A percentile compares a stretch with the other conserved stretches of the same genome.
Evolutionary conservation across 2,113 vertebrate genomes (phyloP).

Genomic region (Emydura subglobosa): DNA sequence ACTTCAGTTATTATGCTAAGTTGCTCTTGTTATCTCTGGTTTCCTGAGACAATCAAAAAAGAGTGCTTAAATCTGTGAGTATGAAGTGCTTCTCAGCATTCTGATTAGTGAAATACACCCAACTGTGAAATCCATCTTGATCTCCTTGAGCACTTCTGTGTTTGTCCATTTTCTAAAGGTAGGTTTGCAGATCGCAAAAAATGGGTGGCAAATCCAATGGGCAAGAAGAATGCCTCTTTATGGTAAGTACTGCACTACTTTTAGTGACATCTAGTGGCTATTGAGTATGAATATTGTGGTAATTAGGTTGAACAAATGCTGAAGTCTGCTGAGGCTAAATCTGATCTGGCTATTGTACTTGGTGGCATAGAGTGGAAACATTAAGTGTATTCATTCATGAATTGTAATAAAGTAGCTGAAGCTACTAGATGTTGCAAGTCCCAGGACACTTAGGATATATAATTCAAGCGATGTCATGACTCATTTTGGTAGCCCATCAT

Average conservation of each 20-base stretch:
- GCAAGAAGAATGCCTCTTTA: background rate
- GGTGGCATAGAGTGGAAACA: constrained; percentile 3
- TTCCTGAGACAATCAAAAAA: constrained; percentile 19
- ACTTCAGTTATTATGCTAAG: constrained; percentile 21
- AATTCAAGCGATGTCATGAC: constrained; percentile 49
- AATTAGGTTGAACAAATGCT: background rate
- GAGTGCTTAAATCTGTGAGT: constrained; percentile 30
- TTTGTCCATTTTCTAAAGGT: background rate
- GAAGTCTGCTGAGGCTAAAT: background rate
- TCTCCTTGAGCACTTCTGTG: background rate
- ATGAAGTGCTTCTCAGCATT: background rate
- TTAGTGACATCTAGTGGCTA: background rate
- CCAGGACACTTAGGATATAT: constrained; percentile 7
- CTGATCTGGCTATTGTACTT: background rate
- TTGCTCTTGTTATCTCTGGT: background rate
- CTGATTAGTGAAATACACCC: constrained; percentile 11
- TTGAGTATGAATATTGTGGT: background rate
- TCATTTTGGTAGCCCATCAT: constrained; percentile 50
- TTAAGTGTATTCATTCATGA: constrained; percentile 44
- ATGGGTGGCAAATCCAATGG: background rate
- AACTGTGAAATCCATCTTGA: constrained; percentile 35
- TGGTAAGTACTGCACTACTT: background rate
- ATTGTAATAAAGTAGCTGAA: constrained; percentile 27
- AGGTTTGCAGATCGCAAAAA: background rate
- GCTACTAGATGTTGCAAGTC: constrained; percentile 30